Base-by-base conservation (phyloP, 2,888 invertebrate species). In the Conchocele bisecta region DNA sequence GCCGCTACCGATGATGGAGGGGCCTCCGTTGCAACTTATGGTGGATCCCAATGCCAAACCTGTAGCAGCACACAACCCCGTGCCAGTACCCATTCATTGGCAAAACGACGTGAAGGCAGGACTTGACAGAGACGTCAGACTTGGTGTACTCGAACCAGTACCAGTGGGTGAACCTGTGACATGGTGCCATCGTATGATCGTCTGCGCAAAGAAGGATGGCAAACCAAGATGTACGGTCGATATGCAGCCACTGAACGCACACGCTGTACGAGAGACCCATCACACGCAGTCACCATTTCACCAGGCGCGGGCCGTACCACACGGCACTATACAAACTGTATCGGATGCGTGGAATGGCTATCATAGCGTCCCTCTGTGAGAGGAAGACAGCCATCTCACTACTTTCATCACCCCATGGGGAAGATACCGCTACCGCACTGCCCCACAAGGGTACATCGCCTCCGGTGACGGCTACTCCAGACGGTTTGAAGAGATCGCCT, bases 11-110 rank as follows among this genome's bases (percentile, higher is more conserved):
- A 24, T 67, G 20, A 84, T 83, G 79, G 46, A 42, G 3, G 69
- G 76, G 9, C 81, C 82, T 20, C 80, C 76, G 1, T 63, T 83
- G 48, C 39, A 54, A 20, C 64, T 86, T 5, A 78, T 85, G 80
- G 58, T 82, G 0, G 79, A 86, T 42, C 75, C 73, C 0, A 35
- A 73, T 17, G 83, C 83, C 9, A 42, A 31, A 22, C 84, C 82
- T 6, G 74, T 81, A 0, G 83, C 82, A 11, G 59, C 76, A 42
- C 83, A 85, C 50, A 83, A 76, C 1, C 83, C 84, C 3, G 66
- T 84, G 15, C 82, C 81, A 13, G 82, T 85, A 1, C 84, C 83
- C 13, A 6, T 86, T 0, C 82, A 84, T 51, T 85, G 86, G 84
- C 76, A 74, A 31, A 74, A 80, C 5, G 75, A 69, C 4, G 81